Conservation (phyloP, 2,113 vertebrate genomes). For the Oenanthe melanoleuca region DNA sequence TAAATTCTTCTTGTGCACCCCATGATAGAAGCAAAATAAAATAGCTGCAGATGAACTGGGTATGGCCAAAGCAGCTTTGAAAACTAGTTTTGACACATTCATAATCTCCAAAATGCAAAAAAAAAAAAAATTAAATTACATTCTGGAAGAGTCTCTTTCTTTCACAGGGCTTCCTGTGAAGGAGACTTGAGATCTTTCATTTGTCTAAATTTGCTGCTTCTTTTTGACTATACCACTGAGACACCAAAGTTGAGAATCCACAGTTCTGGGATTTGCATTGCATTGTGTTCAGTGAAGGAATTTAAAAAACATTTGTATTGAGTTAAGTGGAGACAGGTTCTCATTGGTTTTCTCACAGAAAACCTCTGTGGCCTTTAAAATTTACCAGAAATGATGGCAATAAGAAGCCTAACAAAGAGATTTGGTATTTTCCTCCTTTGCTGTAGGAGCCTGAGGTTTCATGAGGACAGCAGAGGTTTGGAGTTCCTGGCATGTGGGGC, state of each 20-base stretch:
- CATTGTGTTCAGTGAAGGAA: background rate
- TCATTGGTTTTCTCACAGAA: background rate
- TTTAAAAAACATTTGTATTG: background rate
- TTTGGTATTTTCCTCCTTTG: background rate
- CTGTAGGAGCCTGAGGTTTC: background rate
- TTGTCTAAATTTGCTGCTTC: background rate
- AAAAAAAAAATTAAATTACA: background rate
- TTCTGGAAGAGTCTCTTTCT: background rate
- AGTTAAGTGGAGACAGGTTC: background rate
- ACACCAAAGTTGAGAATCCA: background rate
- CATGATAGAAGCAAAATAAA: background rate
- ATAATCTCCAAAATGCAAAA: background rate
- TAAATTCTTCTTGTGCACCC: background rate
- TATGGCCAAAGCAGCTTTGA: background rate
- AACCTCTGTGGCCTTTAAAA: background rate
- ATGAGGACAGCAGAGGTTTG: background rate
- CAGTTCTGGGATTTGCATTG: background rate
- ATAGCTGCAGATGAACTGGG: background rate
- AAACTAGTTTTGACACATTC: background rate
- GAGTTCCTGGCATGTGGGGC: background rate
- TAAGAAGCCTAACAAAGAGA: background rate
- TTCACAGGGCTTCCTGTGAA: background rate
- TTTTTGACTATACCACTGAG: background rate
- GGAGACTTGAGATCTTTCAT: background rate
- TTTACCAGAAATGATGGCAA: background rate